Evolutionary conservation across 1,140 invertebrate genomes (phyloP).

Genomic region (Hylyphantes graminicola): DNA sequence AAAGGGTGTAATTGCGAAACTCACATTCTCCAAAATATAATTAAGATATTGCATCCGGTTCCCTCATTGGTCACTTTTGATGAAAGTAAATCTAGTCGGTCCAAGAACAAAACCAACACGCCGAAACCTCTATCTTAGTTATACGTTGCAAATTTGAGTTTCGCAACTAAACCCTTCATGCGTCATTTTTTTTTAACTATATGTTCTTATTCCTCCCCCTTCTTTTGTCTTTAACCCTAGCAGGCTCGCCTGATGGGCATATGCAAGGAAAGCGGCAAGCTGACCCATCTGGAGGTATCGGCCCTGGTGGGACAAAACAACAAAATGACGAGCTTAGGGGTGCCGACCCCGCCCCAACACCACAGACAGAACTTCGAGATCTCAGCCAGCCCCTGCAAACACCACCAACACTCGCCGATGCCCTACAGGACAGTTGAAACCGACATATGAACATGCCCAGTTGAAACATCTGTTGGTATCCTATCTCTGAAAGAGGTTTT

Average conservation of each 20-base stretch:
- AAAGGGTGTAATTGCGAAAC: too few relatives aligned
- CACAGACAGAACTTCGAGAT: constrained; percentile 29
- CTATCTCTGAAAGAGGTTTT: neutral
- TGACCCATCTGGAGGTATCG: constrained; percentile 63
- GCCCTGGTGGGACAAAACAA: constrained; percentile 60
- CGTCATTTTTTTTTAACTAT: neutral
- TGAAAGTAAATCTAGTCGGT: too few relatives aligned
- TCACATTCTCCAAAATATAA: too few relatives aligned
- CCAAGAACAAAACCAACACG: too few relatives aligned
- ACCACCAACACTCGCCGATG: constrained; percentile 6
- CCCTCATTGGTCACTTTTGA: too few relatives aligned
- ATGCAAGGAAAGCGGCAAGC: constrained; percentile 55
- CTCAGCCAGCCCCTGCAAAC: constrained; percentile 29
- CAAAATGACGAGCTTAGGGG: constrained; percentile 56
- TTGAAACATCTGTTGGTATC: neutral
- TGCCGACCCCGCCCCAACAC: constrained; percentile 9
- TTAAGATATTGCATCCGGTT: too few relatives aligned
- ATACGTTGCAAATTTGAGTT: too few relatives aligned
- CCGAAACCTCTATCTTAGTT: too few relatives aligned
- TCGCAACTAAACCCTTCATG: too few relatives aligned
- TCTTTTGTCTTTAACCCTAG: neutral
- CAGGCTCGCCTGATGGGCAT: constrained; percentile 32
- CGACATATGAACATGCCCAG: constrained; percentile 52
- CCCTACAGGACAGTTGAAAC: constrained; percentile 60
- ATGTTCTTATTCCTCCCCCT: neutral